phyloP scores from a whole-genome alignment of 2,888 invertebrate genomes.

The Cheilosia vernalis region DNA sequence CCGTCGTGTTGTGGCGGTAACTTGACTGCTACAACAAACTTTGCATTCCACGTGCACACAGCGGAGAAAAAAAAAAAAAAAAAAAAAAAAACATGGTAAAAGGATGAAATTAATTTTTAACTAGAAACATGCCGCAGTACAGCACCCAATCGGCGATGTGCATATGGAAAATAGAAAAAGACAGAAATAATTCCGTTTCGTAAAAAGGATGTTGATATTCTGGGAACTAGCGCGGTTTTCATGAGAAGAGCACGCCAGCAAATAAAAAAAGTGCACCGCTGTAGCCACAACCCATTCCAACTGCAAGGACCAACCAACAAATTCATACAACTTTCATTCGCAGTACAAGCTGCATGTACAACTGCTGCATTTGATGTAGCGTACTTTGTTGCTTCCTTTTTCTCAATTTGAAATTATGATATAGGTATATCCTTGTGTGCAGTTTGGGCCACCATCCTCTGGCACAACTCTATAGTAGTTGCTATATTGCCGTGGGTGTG shows the following conservation, averaged over 20 bases:
- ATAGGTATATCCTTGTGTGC: constrained; percentile 52
- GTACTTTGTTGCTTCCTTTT: constrained; percentile 30
- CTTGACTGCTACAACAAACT: constrained; percentile 54
- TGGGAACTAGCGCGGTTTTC: constrained; percentile 56
- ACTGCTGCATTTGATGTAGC: constrained; percentile 49
- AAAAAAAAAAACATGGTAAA: constrained; percentile 5
- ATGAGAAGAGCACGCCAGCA: constrained; percentile 53
- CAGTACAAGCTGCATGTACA: constrained; percentile 41
- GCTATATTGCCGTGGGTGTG: constrained; percentile 37
- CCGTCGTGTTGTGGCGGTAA: constrained; percentile 24
- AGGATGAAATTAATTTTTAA: constrained; percentile 72
- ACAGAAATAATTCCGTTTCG: constrained; percentile 60
- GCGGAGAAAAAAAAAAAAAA: not conserved
- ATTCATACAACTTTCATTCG: constrained; percentile 71
- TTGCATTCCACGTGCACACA: constrained; percentile 25
- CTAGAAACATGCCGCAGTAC: constrained; percentile 66
- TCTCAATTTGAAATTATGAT: constrained; percentile 50
- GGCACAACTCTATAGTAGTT: constrained; percentile 30
- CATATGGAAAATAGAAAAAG: constrained; percentile 60
- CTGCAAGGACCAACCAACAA: constrained; percentile 72
- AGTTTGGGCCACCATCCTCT: constrained; percentile 31
- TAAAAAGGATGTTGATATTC: constrained; percentile 46
- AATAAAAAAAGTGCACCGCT: constrained; percentile 60
- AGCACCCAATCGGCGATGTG: constrained; percentile 63
- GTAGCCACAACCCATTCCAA: constrained; percentile 72